Conservation (phyloP, 2,888 invertebrate genomes). For the Suillia variegata region DNA sequence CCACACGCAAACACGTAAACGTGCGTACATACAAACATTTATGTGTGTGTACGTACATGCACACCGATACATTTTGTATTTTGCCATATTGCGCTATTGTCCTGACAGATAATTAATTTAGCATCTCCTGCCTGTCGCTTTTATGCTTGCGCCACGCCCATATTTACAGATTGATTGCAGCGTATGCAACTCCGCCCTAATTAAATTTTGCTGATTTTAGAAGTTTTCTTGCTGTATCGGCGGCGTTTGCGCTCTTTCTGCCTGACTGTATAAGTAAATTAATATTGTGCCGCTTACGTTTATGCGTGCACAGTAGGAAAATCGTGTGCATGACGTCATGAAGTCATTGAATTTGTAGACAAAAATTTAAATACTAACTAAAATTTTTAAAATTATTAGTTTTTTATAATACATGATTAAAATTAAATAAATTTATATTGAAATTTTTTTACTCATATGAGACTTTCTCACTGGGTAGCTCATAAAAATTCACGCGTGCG, state of each 20-base stretch:
- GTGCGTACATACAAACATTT: not conserved
- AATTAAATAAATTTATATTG: too few species aligned
- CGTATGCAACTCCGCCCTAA: too few species aligned
- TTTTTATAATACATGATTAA: too few species aligned
- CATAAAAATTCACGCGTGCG: not conserved
- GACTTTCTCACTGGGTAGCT: too few species aligned
- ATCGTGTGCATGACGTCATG: too few species aligned
- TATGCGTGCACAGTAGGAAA: not conserved
- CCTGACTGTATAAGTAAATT: not conserved
- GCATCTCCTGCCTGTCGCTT: not conserved
- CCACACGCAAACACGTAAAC: not conserved
- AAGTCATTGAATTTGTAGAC: too few species aligned
- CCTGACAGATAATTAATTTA: slow-evolving; percentile 5
- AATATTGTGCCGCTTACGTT: not conserved
- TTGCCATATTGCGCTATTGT: not conserved
- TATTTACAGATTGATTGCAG: slow-evolving; percentile 24
- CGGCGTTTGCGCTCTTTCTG: not conserved
- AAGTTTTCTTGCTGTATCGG: not conserved
- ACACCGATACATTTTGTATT: not conserved
- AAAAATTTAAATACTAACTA: too few species aligned
- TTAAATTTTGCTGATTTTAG: slow-evolving; percentile 31
- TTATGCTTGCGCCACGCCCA: not conserved
- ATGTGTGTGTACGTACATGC: not conserved
- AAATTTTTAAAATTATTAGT: too few species aligned
- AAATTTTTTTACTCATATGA: too few species aligned